Base-by-base conservation (phyloP, 1,140 invertebrate genomes). In the Neodiprion virginianus region DNA sequence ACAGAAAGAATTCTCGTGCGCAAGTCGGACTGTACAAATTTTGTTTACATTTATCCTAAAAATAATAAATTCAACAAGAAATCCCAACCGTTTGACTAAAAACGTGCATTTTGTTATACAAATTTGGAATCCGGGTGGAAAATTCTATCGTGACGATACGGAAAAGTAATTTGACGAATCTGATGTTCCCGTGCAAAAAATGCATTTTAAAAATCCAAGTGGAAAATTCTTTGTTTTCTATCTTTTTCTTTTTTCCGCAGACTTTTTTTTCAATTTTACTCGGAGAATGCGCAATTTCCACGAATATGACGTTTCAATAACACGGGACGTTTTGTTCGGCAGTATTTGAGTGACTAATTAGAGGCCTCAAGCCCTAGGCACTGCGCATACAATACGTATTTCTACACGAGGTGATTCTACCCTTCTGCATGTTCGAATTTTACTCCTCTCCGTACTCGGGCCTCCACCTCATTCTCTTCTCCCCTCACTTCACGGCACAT, bases 291-390 rank as follows among this genome's bases (percentile, higher is more conserved):
- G 61, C 14, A 69, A 61, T 76, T 67, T 80, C 80, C 28, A 40
- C 5, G 79, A 78, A 79, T 76, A 78, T 78, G 79, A 78, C 78
- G 81, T 82, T 83, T 81, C 82, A 82, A 83, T 83, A 81, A 83
- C 81, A 79, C 76, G 77, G 79, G 74, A 74, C 72, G 74, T 77
- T 83, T 83, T 83, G 79, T 82, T 75, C 74, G 66, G 67, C 76
- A 74, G 78, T 83, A 79, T 83, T 83, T 81, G 78, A 83, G 81
- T 83, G 81, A 81, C 81, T 82, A 83, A 83, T 83, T 83, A 82
- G 81, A 76, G 82, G 76, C 78, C 79, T 72, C 79, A 74, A 79
- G 76, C 79, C 80, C 76, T 81, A 77, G 69, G 65, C 28, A 40
- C 53, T 53, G 67, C 50, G 72, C 77, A 70, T 69, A 81, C 81